phyloP scores from a whole-genome alignment of 2,797 vertebrate genomes.

The Rhabdophis nuchalis region DNA sequence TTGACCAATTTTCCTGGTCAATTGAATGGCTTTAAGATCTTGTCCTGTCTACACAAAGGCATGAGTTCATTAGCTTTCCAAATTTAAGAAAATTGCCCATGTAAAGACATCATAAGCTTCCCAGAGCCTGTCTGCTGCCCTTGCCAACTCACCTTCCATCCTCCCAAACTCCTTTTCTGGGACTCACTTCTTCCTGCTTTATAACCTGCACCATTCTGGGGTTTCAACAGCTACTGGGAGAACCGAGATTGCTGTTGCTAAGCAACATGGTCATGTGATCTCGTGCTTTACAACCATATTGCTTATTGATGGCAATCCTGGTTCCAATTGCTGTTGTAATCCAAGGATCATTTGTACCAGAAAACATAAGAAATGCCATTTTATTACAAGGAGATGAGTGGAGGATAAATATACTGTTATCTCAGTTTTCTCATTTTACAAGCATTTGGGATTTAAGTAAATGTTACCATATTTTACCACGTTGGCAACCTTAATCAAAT shows the following conservation, averaged over 20 bases:
- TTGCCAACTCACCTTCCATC: not conserved
- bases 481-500: not conserved
- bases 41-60: not conserved
- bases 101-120: not conserved
- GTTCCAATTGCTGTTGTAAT: not conserved
- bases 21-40: not conserved
- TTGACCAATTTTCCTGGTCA: not conserved
- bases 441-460: not conserved
- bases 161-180: not conserved
- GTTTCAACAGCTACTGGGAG: not conserved
- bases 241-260: not conserved
- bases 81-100: not conserved
- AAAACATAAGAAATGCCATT: not conserved
- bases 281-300: not conserved
- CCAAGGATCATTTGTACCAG: not conserved
- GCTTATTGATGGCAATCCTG: not conserved
- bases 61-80: not conserved
- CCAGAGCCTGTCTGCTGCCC: not conserved
- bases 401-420: not conserved
- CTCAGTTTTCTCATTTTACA: not conserved
- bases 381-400: not conserved
- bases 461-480: not conserved
- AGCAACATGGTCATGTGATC: not conserved
- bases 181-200: not conserved
- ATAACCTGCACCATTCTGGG: not conserved